Percentiles rank a stretch among this genome's conserved stretches.
These are phyloP conservation scores for Autographa gamma DNA, from an alignment of 2,888 invertebrate species.

Conservation along the genomic window DNA sequence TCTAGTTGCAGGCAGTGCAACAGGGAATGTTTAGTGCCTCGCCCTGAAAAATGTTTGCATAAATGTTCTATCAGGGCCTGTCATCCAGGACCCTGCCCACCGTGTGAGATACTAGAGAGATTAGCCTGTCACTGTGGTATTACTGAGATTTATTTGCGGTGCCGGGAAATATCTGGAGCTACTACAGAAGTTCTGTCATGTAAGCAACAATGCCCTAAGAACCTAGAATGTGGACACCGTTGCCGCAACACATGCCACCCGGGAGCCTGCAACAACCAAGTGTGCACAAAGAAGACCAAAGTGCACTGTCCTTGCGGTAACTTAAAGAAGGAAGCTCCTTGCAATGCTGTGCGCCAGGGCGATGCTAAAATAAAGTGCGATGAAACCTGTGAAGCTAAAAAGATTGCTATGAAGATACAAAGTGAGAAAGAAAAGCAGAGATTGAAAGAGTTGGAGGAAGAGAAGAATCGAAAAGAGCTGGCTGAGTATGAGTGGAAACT, in stretches of 20 bases:
- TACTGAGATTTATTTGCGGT: conserved; percentile 92
- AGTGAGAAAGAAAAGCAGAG: conserved; percentile 88
- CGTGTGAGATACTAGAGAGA: conserved; percentile 92
- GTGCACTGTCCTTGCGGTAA: conserved; percentile 94
- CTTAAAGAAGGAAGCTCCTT: conserved; percentile 92
- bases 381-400: conserved; percentile 89
- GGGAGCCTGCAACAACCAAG: conserved; percentile 91
- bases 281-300: conserved; percentile 94
- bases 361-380: conserved; percentile 90
- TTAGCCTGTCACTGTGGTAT: conserved; percentile 95
- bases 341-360: conserved; percentile 88
- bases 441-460: conserved; percentile 89
- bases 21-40: conserved; percentile 89
- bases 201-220: conserved; percentile 95
- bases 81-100: conserved; percentile 93
- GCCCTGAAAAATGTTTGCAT: conserved; percentile 93
- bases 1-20: conserved; percentile 80
- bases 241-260: conserved; percentile 93
- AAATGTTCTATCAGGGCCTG: conserved; percentile 91
- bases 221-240: conserved; percentile 96
- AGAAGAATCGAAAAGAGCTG: conserved; percentile 92
- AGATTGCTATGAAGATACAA: conserved; percentile 85
- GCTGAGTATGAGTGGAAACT: conserved; percentile 94
- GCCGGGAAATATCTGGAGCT: conserved; percentile 90
- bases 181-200: conserved; percentile 89